phyloP scores from a whole-genome alignment of 2,113 vertebrate species.

The human (Homo sapiens) region DNA sequence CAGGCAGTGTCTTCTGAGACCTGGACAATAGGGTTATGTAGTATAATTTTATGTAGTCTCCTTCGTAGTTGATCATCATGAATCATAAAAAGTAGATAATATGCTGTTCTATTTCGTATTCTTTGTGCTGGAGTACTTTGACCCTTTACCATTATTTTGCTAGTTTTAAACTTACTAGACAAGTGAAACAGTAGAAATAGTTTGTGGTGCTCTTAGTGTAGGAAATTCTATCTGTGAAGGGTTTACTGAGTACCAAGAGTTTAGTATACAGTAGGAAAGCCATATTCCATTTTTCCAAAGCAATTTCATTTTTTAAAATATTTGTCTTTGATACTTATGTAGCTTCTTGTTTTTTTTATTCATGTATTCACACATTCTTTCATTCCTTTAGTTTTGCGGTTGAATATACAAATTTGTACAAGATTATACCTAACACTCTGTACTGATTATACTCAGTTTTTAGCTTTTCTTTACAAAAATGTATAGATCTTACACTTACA shows the following conservation, averaged over 20 bases:
- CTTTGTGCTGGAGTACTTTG: background rate
- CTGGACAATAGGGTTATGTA: background rate
- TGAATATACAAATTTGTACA: background rate
- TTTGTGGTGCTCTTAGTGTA: background rate
- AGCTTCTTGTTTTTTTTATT: background rate
- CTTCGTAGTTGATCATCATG: background rate
- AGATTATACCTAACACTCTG: background rate
- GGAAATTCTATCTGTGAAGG: background rate
- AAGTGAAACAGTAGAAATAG: background rate
- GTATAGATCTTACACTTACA: background rate
- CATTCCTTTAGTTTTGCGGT: background rate
- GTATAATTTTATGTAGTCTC: background rate
- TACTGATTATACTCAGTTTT: background rate
- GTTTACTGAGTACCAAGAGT: background rate
- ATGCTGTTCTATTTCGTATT: background rate
- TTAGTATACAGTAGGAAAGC: background rate
- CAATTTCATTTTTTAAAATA: background rate
- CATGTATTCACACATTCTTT: background rate
- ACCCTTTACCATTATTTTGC: conserved; percentile 2
- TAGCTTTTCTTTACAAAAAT: background rate
- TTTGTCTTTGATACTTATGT: background rate
- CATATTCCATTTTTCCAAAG: background rate
- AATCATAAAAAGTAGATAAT: background rate
- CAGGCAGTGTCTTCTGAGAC: too few species aligned
- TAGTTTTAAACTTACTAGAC: background rate